phyloP scores from a whole-genome alignment of 1,140 invertebrate genomes.

The Notospermus geniculatus region DNA sequence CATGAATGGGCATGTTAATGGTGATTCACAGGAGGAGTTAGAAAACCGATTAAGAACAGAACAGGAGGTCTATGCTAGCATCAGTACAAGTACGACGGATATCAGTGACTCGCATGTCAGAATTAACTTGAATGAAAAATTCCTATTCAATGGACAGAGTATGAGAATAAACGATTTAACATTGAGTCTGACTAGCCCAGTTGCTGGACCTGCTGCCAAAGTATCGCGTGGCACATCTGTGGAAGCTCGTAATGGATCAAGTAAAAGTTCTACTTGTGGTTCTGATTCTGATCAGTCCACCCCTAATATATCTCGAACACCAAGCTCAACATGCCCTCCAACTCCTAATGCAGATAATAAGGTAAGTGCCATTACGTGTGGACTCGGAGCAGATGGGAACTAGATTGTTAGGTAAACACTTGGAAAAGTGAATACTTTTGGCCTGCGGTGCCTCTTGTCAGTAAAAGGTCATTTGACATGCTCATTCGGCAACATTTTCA shows the following conservation, averaged over 20 bases:
- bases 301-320: constrained; percentile 33
- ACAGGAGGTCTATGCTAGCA: constrained; percentile 25
- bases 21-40: constrained; percentile 8
- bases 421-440: too few species aligned
- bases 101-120: constrained; percentile 49
- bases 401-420: too few species aligned
- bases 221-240: not conserved
- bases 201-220: not conserved
- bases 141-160: constrained; percentile 5
- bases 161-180: constrained; percentile 7
- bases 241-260: not conserved
- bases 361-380: constrained; percentile 11
- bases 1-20: too few species aligned
- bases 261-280: constrained; percentile 3
- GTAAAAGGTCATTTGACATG: too few species aligned
- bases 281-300: constrained; percentile 25
- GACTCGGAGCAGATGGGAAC: too few species aligned
- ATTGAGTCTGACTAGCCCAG: constrained; percentile 1
- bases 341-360: constrained; percentile 34
- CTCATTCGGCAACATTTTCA: too few species aligned
- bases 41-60: constrained; percentile 20
- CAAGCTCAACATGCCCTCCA: constrained; percentile 42
- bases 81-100: constrained; percentile 54
- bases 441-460: too few species aligned
- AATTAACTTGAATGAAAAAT: constrained; percentile 10